A percentile compares a stretch with the other conserved stretches of the same genome.
phyloP scores from a whole-genome alignment of 2,113 vertebrate species.

The Platichthys stellatus region DNA sequence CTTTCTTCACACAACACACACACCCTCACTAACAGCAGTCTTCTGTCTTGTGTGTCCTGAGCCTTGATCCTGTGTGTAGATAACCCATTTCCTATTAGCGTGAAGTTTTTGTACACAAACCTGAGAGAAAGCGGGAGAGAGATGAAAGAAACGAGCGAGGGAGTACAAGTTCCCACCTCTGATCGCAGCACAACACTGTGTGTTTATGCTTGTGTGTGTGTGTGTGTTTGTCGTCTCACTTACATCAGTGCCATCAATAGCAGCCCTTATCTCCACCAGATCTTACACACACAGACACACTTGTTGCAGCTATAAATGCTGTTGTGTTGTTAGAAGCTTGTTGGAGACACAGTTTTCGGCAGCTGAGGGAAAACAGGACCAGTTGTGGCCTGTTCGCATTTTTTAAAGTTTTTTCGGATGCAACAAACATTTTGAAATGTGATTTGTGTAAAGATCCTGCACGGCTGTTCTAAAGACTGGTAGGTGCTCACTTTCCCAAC shows the following conservation, averaged over 20 bases:
- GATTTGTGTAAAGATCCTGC: not conserved
- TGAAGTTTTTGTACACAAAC: constrained; percentile 49
- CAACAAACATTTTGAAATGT: not conserved
- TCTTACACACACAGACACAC: constrained; percentile 18
- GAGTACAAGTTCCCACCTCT: constrained; percentile 18
- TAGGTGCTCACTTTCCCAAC: not conserved
- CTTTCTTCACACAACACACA: not conserved
- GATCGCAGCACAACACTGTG: constrained; percentile 26
- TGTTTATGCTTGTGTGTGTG: constrained; percentile 24
- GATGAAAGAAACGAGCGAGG: constrained; percentile 1
- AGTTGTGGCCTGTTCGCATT: too few relatives aligned
- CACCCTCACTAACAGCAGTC: not conserved
- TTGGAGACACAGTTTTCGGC: not conserved
- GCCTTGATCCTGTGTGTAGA: constrained; percentile 43
- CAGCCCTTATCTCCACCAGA: constrained; percentile 31
- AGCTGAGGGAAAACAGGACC: not conserved
- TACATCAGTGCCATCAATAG: constrained; percentile 38
- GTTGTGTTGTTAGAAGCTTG: constrained; percentile 10
- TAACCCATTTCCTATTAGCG: constrained; percentile 39
- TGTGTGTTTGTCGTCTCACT: constrained; percentile 39
- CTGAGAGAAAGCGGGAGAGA: not conserved
- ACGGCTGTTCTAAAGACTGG: not conserved
- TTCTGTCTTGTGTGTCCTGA: constrained; percentile 15
- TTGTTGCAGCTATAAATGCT: constrained; percentile 23
- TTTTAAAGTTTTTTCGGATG: too few relatives aligned